Percentiles rank a stretch among this genome's conserved stretches.
Evolutionary conservation across 2,113 vertebrate genomes (phyloP).

Genomic region (Forbesichthys agassizii): DNA sequence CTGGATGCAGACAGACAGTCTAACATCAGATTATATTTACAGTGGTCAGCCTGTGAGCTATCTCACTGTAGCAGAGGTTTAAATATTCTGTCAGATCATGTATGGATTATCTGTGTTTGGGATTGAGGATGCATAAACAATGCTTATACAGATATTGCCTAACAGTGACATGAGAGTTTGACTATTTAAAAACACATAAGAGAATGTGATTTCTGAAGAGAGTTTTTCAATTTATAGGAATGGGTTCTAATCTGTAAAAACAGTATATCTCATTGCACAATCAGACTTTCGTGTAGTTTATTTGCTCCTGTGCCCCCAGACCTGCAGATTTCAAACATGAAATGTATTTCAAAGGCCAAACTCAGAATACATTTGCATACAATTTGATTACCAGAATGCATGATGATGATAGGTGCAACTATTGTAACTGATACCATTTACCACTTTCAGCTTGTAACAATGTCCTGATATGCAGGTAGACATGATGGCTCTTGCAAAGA

Average conservation of each 20-base stretch:
- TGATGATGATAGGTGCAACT: background rate
- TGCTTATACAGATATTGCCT: background rate
- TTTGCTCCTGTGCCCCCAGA: constrained; percentile 26
- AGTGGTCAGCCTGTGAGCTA: background rate
- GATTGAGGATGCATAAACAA: constrained; percentile 12
- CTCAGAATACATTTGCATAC: constrained; percentile 19
- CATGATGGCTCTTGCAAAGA: constrained; percentile 12
- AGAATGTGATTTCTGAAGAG: background rate
- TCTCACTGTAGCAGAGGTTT: background rate
- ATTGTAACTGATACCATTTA: background rate
- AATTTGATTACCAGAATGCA: background rate
- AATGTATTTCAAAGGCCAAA: constrained; percentile 18
- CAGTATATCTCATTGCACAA: background rate
- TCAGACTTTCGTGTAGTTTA: background rate
- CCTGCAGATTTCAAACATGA: constrained; percentile 29
- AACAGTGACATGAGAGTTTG: background rate
- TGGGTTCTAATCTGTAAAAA: background rate
- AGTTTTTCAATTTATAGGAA: constrained; percentile 22
- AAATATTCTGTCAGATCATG: background rate
- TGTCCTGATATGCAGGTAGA: constrained; percentile 24
- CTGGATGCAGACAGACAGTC: background rate
- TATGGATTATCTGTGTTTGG: background rate
- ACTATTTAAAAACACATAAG: background rate
- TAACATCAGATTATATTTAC: background rate
- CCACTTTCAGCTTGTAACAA: constrained; percentile 17